Conservation (phyloP, 2,888 invertebrate genomes). For the Polydesmus complanatus region DNA sequence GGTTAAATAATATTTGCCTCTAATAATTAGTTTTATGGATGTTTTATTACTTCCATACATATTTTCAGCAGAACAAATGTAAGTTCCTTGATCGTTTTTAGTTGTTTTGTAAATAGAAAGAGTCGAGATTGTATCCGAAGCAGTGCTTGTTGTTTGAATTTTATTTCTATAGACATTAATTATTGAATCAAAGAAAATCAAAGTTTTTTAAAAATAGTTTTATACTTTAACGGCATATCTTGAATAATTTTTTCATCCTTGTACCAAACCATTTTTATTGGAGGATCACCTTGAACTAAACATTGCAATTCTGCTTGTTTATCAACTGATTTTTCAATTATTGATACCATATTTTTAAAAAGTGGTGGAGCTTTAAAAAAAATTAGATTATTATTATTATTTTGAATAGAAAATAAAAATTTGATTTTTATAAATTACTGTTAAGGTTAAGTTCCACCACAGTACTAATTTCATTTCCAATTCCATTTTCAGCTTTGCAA, state of each 20-base stretch:
- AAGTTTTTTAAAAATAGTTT: background rate
- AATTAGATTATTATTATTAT: background rate
- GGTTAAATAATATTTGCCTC: constrained; percentile 2
- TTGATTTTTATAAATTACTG: background rate
- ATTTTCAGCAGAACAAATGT: constrained; percentile 11
- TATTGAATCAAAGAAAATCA: background rate
- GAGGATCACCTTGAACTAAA: constrained; percentile 31
- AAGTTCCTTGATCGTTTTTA: constrained; percentile 4
- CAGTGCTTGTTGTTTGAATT: constrained; percentile 10
- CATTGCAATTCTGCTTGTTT: constrained; percentile 27
- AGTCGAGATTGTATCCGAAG: constrained; percentile 3
- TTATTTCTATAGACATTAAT: background rate
- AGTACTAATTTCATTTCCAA: constrained; percentile 12
- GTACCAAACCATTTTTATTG: constrained; percentile 31
- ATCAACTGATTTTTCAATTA: background rate
- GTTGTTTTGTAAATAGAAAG: constrained; percentile 2
- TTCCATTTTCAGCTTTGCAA: constrained; percentile 12
- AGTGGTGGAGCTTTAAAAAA: constrained; percentile 3
- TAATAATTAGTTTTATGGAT: constrained; percentile 5
- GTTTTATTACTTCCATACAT: constrained; percentile 10
- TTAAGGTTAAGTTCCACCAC: constrained; percentile 7
- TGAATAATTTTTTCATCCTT: constrained; percentile 18
- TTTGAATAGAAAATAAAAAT: background rate
- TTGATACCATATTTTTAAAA: background rate
- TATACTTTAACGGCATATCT: background rate